These are phyloP conservation scores for Aphis craccivora DNA, from an alignment of 1,140 invertebrate genomes.

Conservation along the genomic window DNA sequence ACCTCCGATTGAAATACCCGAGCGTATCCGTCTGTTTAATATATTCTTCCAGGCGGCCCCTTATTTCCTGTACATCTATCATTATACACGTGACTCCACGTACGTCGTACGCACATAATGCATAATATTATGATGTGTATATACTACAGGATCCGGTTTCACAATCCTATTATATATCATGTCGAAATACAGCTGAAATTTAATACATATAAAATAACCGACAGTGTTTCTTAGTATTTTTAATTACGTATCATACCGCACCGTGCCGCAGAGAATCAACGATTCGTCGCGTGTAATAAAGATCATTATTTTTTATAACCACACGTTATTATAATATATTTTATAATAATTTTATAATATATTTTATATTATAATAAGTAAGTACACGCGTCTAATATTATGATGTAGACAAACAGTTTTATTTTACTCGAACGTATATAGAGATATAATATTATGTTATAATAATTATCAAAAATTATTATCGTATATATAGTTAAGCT, in stretches of 20 bases:
- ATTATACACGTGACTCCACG: background rate
- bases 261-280: background rate
- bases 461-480: background rate
- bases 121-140: background rate
- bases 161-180: too few species aligned
- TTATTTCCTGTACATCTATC: background rate
- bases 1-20: background rate
- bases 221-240: background rate
- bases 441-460: background rate
- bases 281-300: slow-evolving; percentile 2
- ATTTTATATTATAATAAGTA: too few species aligned
- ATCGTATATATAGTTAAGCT: too few species aligned
- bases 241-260: background rate
- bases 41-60: background rate
- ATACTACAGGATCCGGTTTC: slow-evolving; percentile 26
- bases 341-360: background rate
- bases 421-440: background rate
- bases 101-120: background rate
- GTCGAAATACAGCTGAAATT: background rate
- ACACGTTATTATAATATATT: background rate
- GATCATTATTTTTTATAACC: background rate
- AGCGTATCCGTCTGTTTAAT: background rate
- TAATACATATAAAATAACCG: background rate
- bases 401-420: background rate
- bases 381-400: background rate